These are phyloP conservation scores for Neolamprologus ventralis DNA, from an alignment of 2,113 vertebrate species.

Conservation along the genomic window DNA sequence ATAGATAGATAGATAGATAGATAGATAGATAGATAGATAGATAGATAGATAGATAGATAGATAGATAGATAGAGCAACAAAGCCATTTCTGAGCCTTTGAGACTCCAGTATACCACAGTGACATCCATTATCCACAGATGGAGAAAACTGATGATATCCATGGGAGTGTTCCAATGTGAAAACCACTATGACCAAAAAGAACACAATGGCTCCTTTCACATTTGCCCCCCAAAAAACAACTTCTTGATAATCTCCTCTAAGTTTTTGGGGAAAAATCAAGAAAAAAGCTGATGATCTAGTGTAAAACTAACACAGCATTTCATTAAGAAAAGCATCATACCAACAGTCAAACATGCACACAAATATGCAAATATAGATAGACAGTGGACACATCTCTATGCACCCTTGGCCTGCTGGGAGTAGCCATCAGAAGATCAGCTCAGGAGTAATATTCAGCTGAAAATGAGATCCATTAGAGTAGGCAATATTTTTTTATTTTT, in stretches of 20 bases:
- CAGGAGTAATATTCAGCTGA: neutral
- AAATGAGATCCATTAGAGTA: neutral
- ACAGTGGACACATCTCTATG: too few relatives aligned
- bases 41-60: neutral
- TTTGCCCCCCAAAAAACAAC: neutral
- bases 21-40: neutral
- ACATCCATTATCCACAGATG: neutral
- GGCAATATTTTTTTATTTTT: neutral
- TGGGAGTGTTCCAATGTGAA: neutral
- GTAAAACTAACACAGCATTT: neutral
- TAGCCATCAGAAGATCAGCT: neutral
- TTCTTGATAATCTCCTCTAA: neutral
- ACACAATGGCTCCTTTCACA: neutral
- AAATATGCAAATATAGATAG: neutral
- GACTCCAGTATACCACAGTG: neutral
- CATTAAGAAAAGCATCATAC: neutral
- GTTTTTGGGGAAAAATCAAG: neutral
- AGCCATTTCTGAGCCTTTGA: neutral
- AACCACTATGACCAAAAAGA: neutral
- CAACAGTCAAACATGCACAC: neutral
- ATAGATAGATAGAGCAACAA: neutral
- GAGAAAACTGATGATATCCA: neutral
- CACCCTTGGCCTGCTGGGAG: neutral
- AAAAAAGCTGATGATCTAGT: neutral
- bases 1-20: neutral